phyloP scores from a whole-genome alignment of 2,113 vertebrate species.

The Pteruthius melanotis region DNA sequence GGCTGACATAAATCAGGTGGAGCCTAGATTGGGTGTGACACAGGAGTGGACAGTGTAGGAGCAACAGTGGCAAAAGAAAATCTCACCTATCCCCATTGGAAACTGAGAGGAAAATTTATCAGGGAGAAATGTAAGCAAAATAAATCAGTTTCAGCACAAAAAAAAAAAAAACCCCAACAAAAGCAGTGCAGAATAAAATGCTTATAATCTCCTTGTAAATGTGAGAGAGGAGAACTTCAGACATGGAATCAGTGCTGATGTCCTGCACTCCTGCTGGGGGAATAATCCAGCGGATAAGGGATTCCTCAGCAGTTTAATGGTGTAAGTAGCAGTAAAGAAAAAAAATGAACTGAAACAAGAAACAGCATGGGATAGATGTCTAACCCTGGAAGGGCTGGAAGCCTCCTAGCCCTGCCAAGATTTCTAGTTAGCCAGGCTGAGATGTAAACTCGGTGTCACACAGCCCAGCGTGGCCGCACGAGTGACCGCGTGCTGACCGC shows the following conservation, averaged over 20 bases:
- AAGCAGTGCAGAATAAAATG: background rate
- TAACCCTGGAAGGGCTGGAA: background rate
- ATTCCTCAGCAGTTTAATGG: background rate
- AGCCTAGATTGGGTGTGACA: background rate
- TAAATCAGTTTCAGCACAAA: background rate
- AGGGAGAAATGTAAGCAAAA: slow-evolving; percentile 9
- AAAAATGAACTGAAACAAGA: slow-evolving; percentile 36
- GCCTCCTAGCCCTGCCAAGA: slow-evolving; percentile 11
- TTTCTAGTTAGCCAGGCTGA: background rate
- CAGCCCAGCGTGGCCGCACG: background rate
- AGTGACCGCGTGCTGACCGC: background rate
- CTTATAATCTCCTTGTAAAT: background rate
- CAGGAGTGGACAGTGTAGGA: background rate
- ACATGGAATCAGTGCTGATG: background rate
- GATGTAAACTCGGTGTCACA: background rate
- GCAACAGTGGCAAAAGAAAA: background rate
- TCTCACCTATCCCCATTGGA: background rate
- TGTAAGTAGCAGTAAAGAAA: background rate
- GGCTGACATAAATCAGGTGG: background rate
- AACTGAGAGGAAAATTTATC: background rate
- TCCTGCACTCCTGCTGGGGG: background rate
- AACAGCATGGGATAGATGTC: background rate
- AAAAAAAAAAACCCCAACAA: no score
- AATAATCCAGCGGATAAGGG: background rate
- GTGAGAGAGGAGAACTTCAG: background rate